phyloP scores from a whole-genome alignment of 2,888 invertebrate genomes.

The Dione vanillae region DNA sequence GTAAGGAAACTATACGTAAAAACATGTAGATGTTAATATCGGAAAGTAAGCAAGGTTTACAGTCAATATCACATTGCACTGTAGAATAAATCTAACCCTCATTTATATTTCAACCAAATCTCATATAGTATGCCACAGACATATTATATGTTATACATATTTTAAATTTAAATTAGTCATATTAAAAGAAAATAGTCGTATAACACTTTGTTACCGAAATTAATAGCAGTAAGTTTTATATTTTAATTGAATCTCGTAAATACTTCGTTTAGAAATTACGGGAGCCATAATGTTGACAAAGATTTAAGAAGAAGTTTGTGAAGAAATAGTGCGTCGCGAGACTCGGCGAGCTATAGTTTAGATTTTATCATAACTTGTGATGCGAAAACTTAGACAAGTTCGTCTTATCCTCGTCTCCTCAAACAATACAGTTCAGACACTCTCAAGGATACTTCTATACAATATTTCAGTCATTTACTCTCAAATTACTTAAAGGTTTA shows the following conservation, averaged over 20 bases:
- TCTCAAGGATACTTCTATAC: background rate
- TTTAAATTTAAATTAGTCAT: no score
- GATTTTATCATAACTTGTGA: conserved; percentile 16
- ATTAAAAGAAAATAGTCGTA: no score
- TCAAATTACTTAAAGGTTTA: background rate
- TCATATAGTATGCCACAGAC: no score
- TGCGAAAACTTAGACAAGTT: conserved; percentile 18
- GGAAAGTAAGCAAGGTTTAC: no score
- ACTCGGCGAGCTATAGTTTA: background rate
- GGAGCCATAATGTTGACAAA: background rate
- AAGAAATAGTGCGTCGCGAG: background rate
- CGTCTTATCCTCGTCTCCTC: background rate
- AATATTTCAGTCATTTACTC: background rate
- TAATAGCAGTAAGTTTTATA: no score
- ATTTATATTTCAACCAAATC: background rate
- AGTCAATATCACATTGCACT: background rate
- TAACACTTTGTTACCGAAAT: no score
- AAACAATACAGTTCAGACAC: background rate
- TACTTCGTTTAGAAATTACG: background rate
- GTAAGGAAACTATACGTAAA: no score
- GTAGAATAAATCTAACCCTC: background rate
- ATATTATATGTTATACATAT: no score
- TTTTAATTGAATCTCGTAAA: no score
- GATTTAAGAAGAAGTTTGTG: background rate
- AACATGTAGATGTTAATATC: no score